A percentile compares a stretch with the other conserved stretches of the same genome.
Conservation (phyloP, 2,888 invertebrate species). For the Drosophila atripex region DNA sequence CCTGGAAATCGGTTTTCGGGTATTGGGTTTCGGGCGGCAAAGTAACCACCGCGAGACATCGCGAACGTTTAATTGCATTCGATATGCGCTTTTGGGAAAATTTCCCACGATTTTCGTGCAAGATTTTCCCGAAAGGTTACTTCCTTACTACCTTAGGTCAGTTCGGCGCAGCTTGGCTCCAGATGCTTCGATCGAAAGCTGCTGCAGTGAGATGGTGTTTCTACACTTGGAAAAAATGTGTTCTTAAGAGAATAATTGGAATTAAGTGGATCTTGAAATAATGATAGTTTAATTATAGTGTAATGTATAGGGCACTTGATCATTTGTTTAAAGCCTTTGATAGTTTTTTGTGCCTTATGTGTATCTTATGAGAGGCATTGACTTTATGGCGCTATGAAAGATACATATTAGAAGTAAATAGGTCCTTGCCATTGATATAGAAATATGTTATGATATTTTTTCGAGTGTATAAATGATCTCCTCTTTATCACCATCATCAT, state of each 20-base stretch:
- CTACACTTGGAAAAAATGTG: slow-evolving; percentile 29
- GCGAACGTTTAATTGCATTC: slow-evolving; percentile 76
- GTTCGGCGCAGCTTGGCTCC: slow-evolving; percentile 26
- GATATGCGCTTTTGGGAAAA: slow-evolving; percentile 76
- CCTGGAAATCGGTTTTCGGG: neutral
- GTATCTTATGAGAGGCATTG: neutral
- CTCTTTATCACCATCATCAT: slow-evolving; percentile 18
- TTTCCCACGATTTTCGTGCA: slow-evolving; percentile 76
- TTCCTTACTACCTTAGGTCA: slow-evolving; percentile 32
- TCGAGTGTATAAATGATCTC: slow-evolving; percentile 8
- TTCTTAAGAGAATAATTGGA: neutral
- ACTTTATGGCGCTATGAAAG: too few species aligned
- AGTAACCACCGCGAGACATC: slow-evolving; percentile 64
- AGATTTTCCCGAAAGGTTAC: slow-evolving; percentile 60
- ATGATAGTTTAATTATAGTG: too few species aligned
- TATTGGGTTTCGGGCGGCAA: slow-evolving; percentile 31
- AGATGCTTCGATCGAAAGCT: slow-evolving; percentile 49
- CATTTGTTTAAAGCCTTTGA: too few species aligned
- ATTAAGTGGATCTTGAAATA: too few species aligned
- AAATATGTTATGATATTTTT: slow-evolving; percentile 9
- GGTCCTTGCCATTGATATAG: too few species aligned
- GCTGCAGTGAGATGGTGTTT: slow-evolving; percentile 23
- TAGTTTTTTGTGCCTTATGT: too few species aligned
- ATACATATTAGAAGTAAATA: too few species aligned
- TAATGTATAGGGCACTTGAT: too few species aligned